These are phyloP conservation scores for Sphenopsis melanotis DNA, from an alignment of 2,797 vertebrate species.

Conservation along the genomic window DNA sequence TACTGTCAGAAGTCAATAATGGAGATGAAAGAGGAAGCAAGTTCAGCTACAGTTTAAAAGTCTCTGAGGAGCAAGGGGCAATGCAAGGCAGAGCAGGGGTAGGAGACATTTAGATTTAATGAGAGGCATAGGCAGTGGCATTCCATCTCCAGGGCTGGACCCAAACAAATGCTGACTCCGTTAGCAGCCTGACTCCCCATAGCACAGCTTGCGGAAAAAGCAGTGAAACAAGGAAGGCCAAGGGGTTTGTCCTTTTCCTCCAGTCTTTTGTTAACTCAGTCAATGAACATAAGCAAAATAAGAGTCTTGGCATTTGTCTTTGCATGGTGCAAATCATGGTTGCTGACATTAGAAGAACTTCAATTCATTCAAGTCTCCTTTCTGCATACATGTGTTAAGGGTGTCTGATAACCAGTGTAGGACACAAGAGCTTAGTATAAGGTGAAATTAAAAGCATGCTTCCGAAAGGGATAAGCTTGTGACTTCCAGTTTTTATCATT, in stretches of 20 bases:
- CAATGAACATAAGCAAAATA: not conserved
- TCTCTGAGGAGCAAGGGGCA: not conserved
- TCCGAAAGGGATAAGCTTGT: not conserved
- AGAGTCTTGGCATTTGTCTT: not conserved
- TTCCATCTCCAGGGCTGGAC: not conserved
- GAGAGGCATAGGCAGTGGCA: not conserved
- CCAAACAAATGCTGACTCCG: accelerated
- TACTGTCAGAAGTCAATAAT: not conserved
- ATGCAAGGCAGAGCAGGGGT: not conserved
- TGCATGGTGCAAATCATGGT: not conserved
- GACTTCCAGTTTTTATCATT: not conserved
- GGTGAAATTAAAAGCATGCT: not conserved
- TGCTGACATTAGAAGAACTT: not conserved
- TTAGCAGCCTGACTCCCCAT: not conserved
- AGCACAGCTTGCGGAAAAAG: not conserved
- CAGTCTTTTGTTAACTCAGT: not conserved
- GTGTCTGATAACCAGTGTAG: not conserved
- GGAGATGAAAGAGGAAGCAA: not conserved
- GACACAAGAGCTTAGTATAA: not conserved
- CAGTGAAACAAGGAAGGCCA: not conserved
- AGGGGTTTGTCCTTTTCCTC: not conserved
- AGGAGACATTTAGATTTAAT: not conserved
- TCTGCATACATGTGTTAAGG: not conserved
- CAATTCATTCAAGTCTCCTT: not conserved
- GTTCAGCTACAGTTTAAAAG: not conserved